phyloP scores from a whole-genome alignment of 2,888 invertebrate species.

The Yponomeuta sedellus region DNA sequence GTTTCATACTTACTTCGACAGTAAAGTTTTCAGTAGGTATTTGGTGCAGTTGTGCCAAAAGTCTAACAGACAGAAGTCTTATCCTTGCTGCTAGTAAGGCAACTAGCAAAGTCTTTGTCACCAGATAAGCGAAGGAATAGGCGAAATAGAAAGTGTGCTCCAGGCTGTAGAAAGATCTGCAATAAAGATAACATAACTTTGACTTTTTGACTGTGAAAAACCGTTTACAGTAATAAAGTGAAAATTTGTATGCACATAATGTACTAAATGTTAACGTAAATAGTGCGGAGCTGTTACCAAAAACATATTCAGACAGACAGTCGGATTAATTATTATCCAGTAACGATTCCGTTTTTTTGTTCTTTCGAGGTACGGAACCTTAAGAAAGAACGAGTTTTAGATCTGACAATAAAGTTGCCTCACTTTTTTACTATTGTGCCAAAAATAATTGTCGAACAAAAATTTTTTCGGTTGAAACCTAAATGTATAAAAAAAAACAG shows the following conservation, averaged over 20 bases:
- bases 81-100: constrained; percentile 65
- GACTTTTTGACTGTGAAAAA: no score
- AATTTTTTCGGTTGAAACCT: no score
- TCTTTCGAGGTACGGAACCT: no score
- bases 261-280: no score
- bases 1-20: constrained; percentile 47
- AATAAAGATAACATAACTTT: no score
- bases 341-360: no score
- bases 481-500: neutral
- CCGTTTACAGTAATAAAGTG: neutral
- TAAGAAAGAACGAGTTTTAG: neutral
- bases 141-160: constrained; percentile 62
- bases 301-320: no score
- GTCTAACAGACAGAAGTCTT: constrained; percentile 54
- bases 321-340: no score
- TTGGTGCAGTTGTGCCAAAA: constrained; percentile 52
- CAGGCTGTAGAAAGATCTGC: constrained; percentile 32
- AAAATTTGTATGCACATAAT: no score
- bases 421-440: no score
- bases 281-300: no score
- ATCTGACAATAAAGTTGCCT: neutral
- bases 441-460: no score
- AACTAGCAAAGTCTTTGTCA: constrained; percentile 57
- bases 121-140: constrained; percentile 65
- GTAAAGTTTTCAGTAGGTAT: constrained; percentile 55